Percentiles rank a stretch among this genome's conserved stretches.
phyloP scores from a whole-genome alignment of 2,797 vertebrate genomes.

The Tolypeutes matacus region DNA sequence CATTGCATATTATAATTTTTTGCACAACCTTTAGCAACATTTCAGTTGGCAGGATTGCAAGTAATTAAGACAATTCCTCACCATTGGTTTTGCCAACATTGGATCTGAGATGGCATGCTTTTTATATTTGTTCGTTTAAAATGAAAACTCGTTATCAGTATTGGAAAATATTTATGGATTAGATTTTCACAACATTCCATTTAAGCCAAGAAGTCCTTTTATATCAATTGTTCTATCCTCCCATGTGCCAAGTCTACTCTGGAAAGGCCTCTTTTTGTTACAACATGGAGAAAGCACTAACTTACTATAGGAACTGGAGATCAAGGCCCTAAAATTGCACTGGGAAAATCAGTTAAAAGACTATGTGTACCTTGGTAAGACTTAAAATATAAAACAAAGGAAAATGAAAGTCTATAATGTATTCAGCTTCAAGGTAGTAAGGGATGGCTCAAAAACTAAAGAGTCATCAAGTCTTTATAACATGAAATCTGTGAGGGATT shows the following conservation, averaged over 20 bases:
- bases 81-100: not conserved
- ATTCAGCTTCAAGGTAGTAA: not conserved
- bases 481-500: not conserved
- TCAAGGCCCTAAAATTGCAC: not conserved
- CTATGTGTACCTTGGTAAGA: not conserved
- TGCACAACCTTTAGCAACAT: not conserved
- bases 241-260: not conserved
- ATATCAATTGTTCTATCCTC: fast-evolving
- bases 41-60: not conserved
- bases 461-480: not conserved
- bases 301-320: not conserved
- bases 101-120: not conserved
- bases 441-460: not conserved
- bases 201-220: not conserved
- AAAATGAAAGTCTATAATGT: not conserved
- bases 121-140: not conserved
- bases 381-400: not conserved
- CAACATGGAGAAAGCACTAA: not conserved
- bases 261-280: not conserved
- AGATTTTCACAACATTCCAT: not conserved
- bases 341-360: not conserved
- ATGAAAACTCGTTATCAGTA: not conserved
- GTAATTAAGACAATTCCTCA: not conserved
- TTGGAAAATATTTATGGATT: not conserved
- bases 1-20: not conserved